Conservation (phyloP, 2,797 vertebrate species). For the Macropus fuliginosus region DNA sequence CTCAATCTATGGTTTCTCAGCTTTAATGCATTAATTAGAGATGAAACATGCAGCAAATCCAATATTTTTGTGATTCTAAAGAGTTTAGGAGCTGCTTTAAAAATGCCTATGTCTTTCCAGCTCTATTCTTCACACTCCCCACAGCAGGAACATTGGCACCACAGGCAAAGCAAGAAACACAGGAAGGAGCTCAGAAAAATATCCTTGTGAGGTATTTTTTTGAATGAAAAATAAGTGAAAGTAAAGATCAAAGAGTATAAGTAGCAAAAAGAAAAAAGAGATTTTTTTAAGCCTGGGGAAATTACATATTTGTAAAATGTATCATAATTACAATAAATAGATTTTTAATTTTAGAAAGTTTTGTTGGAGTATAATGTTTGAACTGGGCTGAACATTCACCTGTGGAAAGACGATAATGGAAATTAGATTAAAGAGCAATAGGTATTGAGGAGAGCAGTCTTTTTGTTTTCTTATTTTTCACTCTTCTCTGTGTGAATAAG, state of each 20-base stretch:
- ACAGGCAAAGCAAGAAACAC: background rate
- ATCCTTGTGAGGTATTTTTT: background rate
- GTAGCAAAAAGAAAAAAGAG: background rate
- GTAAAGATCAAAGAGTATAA: background rate
- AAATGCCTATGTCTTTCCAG: background rate
- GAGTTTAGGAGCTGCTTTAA: background rate
- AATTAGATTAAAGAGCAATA: background rate
- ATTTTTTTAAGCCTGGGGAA: background rate
- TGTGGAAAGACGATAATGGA: background rate
- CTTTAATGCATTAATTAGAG: background rate
- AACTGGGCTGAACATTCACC: background rate
- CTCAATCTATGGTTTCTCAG: background rate
- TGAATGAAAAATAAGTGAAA: background rate
- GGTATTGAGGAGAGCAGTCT: background rate
- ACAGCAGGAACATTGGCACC: background rate
- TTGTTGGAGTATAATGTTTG: background rate
- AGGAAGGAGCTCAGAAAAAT: background rate
- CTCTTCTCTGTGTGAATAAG: background rate
- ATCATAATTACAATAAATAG: background rate
- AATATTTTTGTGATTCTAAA: background rate
- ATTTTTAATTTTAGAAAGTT: constrained; percentile 7
- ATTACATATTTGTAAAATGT: background rate
- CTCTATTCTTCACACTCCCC: background rate
- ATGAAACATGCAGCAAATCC: background rate
- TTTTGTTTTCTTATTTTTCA: background rate